Percentiles rank a stretch among this genome's conserved stretches.
Evolutionary conservation across 2,888 invertebrate species (phyloP).

Genomic region (Cheiracanthium punctorium): DNA sequence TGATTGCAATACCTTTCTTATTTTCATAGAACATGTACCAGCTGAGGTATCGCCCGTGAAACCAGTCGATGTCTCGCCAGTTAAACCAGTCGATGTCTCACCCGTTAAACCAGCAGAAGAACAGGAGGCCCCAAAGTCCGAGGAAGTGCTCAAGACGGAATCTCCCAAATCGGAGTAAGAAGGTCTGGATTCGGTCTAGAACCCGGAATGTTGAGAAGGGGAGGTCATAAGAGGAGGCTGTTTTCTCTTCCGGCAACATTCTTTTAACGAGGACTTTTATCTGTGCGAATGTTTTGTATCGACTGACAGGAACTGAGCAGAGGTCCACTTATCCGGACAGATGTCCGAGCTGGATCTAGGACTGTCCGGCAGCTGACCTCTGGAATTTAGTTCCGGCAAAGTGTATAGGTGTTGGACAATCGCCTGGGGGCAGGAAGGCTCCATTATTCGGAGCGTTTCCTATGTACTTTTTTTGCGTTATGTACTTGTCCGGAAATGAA

Average conservation of each 20-base stretch:
- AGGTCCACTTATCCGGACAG: background rate
- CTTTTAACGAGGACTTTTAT: background rate
- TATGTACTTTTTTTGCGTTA: constrained; percentile 51
- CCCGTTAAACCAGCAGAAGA: background rate
- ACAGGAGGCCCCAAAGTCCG: constrained; percentile 1
- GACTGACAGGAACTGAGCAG: background rate
- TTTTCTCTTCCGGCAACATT: background rate
- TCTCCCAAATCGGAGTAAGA: constrained; percentile 22
- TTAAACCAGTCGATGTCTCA: background rate
- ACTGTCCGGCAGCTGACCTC: constrained; percentile 35
- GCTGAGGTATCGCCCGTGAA: too few species aligned
- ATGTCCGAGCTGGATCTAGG: constrained; percentile 60
- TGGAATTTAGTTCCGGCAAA: constrained; percentile 1
- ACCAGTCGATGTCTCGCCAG: too few species aligned
- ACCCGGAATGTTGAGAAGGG: constrained; percentile 40
- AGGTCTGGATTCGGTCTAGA: constrained; percentile 19
- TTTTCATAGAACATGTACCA: too few species aligned
- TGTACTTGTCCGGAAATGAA: constrained; percentile 8
- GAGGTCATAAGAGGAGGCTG: constrained; percentile 4
- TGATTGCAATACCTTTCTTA: too few species aligned
- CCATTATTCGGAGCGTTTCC: constrained; percentile 31
- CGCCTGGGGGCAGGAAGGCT: constrained; percentile 40
- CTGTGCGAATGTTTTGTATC: background rate
- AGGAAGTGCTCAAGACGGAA: background rate
- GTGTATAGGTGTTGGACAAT: constrained; percentile 30